Evolutionary conservation across 2,113 vertebrate genomes (phyloP), one percentile per base, ranked within the genome.

Genomic region (Pseudolaguvia tuberculata): DNA sequence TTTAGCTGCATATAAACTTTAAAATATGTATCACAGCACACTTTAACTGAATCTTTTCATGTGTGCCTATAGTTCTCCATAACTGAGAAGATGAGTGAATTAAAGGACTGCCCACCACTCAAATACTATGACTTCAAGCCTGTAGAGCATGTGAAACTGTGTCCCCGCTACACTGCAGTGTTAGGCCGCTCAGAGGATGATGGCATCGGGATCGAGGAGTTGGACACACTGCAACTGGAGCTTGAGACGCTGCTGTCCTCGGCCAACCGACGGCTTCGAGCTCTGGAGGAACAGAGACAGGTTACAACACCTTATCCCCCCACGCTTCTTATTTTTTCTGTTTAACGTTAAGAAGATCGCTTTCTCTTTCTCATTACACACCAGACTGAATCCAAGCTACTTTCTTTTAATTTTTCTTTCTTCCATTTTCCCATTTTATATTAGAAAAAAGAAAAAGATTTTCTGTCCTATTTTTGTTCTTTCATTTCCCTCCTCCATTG

Each of bases 61-160:
- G 1, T 35, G 23, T 42, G 23, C 31, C 8, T 67, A 15, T 67
- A 78, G 78, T 25, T 81, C 79, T 70, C 7, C 63, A 61, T 59
- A 13, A 70, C 42, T 58, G 48, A 52, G 84, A 85, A 57, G 79
- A 99, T 98, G 97, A 98, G 95, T 76, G 97, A 99, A 81, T 85
- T 98, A 77, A 99, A 98, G 89, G 97, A 98, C 85, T 99, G 96
- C 74, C 96, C 96, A 3, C 96, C 96, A 0, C 87, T 99, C 68
- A 96, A 99, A 86, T 99, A 98, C 87, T 96, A 98, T 4, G 97
- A 99, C 86, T 98, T 99, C 86, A 98, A 98, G 84, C 96, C 97
- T 0, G 97, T 99, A 67, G 96, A 98, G 85, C 97, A 99, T 73
- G 88, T 92, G 52, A 98, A 96, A 83, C 89, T 97, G 75, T 99